Percentiles rank a stretch among this genome's conserved stretches.
These are phyloP conservation scores for Osedax frankpressi DNA, from an alignment of 2,888 invertebrate species.

Conservation along the genomic window DNA sequence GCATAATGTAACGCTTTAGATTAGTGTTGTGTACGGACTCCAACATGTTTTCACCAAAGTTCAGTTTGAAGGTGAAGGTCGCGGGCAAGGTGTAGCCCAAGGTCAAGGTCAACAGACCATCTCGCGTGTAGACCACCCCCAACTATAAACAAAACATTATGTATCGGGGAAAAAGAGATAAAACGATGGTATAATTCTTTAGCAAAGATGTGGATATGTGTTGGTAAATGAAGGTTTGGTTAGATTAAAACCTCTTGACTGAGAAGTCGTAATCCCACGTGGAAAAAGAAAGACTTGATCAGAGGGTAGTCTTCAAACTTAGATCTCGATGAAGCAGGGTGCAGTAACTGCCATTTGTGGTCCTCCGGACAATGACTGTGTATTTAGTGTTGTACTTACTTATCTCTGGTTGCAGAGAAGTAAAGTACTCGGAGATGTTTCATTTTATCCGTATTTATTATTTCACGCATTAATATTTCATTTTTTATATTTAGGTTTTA, in stretches of 20 bases:
- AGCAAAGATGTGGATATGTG: too few species aligned
- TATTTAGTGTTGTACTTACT: neutral
- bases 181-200: constrained; percentile 30
- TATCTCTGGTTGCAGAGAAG: too few species aligned
- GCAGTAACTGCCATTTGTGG: constrained; percentile 42
- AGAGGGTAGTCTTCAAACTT: constrained; percentile 46
- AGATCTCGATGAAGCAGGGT: constrained; percentile 25
- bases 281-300: constrained; percentile 47
- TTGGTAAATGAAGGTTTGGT: too few species aligned
- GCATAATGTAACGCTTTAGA: constrained; percentile 39
- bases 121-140: constrained; percentile 40
- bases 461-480: too few species aligned
- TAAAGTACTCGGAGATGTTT: too few species aligned
- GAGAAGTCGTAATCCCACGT: constrained; percentile 41
- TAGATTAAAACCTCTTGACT: constrained; percentile 25
- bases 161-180: constrained; percentile 27
- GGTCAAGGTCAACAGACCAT: constrained; percentile 40
- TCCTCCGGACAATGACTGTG: constrained; percentile 46
- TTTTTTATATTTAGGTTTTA: too few species aligned
- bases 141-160: constrained; percentile 24
- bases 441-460: too few species aligned
- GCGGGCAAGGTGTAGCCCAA: constrained; percentile 43
- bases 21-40: constrained; percentile 36
- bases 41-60: constrained; percentile 36
- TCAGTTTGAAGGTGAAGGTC: constrained; percentile 46